Base-by-base conservation (phyloP, 2,888 invertebrate genomes). In the Microctonus aethiopoides region DNA sequence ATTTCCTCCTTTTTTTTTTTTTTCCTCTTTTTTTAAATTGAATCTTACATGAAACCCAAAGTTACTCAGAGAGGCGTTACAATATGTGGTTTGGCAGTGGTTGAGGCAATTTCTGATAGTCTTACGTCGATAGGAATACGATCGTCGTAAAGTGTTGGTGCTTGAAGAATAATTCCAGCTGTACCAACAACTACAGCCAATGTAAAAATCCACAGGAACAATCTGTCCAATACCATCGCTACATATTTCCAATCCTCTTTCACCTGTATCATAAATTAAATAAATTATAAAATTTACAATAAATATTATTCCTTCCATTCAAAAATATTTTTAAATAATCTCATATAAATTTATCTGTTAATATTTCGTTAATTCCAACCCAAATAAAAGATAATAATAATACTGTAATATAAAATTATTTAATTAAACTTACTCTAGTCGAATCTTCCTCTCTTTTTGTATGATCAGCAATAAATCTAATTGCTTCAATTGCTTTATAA, bases 241-340 rank as follows among this genome's bases (percentile, higher is more conserved):
- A 98, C 97, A 88, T 96, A 98, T 87, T 98, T 98, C 98, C 98
- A 98, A 89, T 98, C 98, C 89, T 98, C 97, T 88, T 95, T 95
- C 78, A 96, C 95, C 95, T 95, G 83, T 54, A 36, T 6, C 24
- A 11, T 29, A 16, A 22, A 1, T 39, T 16, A 32, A 16, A n/a
- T 24, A 68, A 36, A 61, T 52, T 36, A 16, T 26, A 41, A 34
- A 24, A 22, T 20, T 22, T 11, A 6, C 24, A n/a, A 1, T 9
- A 20, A 20, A 10, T 22, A 26, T 52, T n/a, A 10, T 36, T 56
- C 7, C 5, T 29, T 29, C n/a, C n/a, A n/a, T n/a, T n/a, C n/a
- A n/a, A n/a, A n/a, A n/a, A n/a, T n/a, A n/a, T n/a, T n/a, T n/a
- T n/a, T n/a, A n/a, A n/a, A n/a, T n/a, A n/a, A n/a, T n/a, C n/a